Evolutionary conservation across 2,797 vertebrate genomes (phyloP).

Genomic region (Megaceryle alcyon): DNA sequence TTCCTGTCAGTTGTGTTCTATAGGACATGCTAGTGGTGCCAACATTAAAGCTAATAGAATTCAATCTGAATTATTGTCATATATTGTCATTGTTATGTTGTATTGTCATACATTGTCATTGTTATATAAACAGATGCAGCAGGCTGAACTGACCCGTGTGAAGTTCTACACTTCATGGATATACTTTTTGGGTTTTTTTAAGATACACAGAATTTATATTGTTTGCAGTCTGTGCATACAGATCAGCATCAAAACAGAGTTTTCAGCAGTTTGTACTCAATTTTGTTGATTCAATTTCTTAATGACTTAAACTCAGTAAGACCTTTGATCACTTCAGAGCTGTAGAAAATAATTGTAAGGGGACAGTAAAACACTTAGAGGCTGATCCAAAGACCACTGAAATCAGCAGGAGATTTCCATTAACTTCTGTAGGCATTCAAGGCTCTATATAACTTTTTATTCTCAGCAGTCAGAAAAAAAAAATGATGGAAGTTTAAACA

Average conservation of each 20-base stretch:
- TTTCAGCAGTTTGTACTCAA: neutral
- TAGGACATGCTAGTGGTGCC: neutral
- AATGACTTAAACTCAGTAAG: neutral
- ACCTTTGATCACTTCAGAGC: neutral
- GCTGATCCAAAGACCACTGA: neutral
- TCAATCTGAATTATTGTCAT: neutral
- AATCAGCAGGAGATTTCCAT: neutral
- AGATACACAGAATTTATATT: neutral
- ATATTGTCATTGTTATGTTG: no score
- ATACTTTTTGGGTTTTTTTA: neutral
- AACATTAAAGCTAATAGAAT: neutral
- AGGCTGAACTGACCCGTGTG: neutral
- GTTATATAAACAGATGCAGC: neutral
- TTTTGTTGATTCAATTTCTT: neutral
- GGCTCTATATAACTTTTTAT: neutral
- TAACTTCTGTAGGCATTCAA: neutral
- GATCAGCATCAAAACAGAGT: neutral
- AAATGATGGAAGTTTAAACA: neutral
- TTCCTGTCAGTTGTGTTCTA: neutral
- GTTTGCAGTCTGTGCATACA: neutral
- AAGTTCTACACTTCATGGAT: neutral
- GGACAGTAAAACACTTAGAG: neutral
- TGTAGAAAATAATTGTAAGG: neutral
- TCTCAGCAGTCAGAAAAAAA: no score
- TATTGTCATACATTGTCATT: neutral